These are phyloP conservation scores for Nephrotoma flavescens DNA, from an alignment of 2,888 invertebrate species.

Conservation along the genomic window DNA sequence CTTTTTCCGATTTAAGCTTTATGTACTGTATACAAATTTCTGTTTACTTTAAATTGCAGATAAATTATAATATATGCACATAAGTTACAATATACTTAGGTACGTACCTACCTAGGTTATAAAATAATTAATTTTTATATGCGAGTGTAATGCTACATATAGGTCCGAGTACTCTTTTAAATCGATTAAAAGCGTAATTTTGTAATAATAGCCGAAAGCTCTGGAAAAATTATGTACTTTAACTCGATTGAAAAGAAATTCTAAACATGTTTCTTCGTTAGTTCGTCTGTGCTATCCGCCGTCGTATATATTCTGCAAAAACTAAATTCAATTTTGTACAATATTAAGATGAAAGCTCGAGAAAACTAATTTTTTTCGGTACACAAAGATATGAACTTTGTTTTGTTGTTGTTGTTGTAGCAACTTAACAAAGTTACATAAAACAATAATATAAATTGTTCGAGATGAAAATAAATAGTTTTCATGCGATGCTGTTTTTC, in stretches of 20 bases:
- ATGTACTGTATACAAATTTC: background rate
- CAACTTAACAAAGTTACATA: background rate
- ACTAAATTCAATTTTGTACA: background rate
- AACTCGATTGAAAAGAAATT: background rate
- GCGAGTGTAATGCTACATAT: background rate
- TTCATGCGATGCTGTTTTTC: background rate
- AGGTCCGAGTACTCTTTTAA: background rate
- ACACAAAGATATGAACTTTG: background rate
- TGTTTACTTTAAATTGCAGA: background rate
- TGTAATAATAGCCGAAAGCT: background rate
- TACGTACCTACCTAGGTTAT: background rate
- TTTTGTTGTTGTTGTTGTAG: background rate
- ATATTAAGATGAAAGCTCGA: background rate
- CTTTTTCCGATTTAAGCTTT: background rate
- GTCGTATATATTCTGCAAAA: no score
- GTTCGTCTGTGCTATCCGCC: background rate
- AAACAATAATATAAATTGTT: background rate
- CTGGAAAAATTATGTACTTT: background rate
- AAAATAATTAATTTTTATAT: background rate
- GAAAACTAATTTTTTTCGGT: background rate
- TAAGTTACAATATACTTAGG: background rate
- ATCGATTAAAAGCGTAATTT: background rate
- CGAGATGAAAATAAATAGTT: background rate
- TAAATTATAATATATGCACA: background rate
- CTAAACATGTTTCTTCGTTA: background rate